These are phyloP conservation scores for Zaprionus inermis DNA, from an alignment of 1,140 invertebrate genomes.

Conservation along the genomic window DNA sequence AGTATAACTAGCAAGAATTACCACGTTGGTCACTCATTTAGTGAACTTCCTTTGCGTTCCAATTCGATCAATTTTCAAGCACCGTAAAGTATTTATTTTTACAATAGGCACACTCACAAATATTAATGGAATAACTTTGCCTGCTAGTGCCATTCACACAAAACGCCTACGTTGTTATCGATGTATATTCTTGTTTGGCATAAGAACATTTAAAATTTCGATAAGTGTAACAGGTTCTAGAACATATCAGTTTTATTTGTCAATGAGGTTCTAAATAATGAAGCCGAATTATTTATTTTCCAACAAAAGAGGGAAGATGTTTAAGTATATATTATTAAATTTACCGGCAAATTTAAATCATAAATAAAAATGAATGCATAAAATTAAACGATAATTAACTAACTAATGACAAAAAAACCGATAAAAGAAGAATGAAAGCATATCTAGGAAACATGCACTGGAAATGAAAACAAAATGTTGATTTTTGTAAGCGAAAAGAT, in stretches of 20 bases:
- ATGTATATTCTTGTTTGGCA: not conserved
- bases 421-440: too few species aligned
- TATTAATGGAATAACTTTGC: slow-evolving; percentile 27
- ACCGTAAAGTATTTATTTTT: slow-evolving; percentile 2
- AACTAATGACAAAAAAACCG: too few species aligned
- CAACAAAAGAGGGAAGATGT: not conserved
- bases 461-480: not conserved
- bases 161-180: slow-evolving; percentile 17
- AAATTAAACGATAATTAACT: too few species aligned
- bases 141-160: slow-evolving; percentile 31
- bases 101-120: slow-evolving; percentile 27
- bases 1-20: slow-evolving; percentile 20
- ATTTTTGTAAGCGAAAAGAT: too few species aligned
- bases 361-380: too few species aligned
- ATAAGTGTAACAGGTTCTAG: not conserved
- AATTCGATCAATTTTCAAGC: not conserved
- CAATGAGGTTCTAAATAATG: too few species aligned
- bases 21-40: slow-evolving; percentile 38
- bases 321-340: too few species aligned
- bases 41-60: not conserved
- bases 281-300: not conserved
- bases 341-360: too few species aligned
- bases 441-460: too few species aligned
- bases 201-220: not conserved
- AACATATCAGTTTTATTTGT: too few species aligned